Base-by-base conservation (phyloP, 2,888 invertebrate species). In the Bellardia bayeri region DNA sequence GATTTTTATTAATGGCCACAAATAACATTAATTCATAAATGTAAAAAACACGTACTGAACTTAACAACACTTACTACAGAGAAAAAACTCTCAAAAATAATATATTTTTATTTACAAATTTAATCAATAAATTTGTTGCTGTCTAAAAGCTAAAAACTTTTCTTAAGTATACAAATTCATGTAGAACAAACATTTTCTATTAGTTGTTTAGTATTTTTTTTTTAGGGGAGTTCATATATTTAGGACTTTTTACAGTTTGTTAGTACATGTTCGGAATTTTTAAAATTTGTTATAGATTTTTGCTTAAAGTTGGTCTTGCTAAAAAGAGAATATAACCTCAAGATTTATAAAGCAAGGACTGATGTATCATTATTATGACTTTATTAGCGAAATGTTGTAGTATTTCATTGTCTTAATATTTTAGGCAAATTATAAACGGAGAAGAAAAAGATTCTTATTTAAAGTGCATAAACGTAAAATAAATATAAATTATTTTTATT, bases 11-110 rank as follows among this genome's bases (percentile, higher is more conserved):
- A 82, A 58, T 72, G 74, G 64, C 63, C 51, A 63, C 33, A 37
- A 56, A 30, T 54, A 72, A 58, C 42, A 82, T 86, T 83, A 86
- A 83, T 86, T 83, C 80, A 80, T 83, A 80, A 83, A 80, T 64
- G 80, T 33, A 61, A 84, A 84, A 76, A 87, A 83, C 86, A 87
- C 86, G 79, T 87, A 80, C 66, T 14, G 61, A 68, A 23, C 16
- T 30, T 49, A 82, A 64, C 11, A 56, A 40, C 30, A 54, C 54
- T 2, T 37, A 61, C 5, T n/a, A 40, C 9, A 63, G n/a, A 3
- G 6, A 63, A n/a, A n/a, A 63, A 37, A 63, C 9, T 61, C 13
- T 61, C 7, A 16, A 42, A 64, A 16, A 40, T 16, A 16, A 16
- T 16, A 16, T 64, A 9, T 64, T 64, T 64, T 64, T 64, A 33